Evolutionary conservation across 2,113 vertebrate genomes (phyloP).

Genomic region (Daphoenositta chrysoptera): DNA sequence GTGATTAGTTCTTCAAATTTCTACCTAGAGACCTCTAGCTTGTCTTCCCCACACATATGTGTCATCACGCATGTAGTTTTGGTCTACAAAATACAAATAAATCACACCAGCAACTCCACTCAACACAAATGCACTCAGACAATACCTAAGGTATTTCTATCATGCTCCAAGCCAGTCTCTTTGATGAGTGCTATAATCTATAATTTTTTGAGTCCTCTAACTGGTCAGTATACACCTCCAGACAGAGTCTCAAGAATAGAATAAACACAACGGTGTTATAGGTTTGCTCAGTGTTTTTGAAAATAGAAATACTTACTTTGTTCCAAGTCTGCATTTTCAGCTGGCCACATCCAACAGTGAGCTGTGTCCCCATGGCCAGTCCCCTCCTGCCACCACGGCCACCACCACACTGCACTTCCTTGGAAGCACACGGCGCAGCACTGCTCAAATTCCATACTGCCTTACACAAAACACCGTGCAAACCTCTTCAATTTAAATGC

Average conservation of each 20-base stretch:
- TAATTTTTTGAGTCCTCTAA: background rate
- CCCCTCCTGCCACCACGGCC: background rate
- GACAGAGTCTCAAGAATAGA: background rate
- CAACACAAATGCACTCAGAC: background rate
- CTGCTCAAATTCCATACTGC: background rate
- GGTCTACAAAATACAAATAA: background rate
- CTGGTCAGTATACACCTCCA: accelerated
- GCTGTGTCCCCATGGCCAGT: background rate
- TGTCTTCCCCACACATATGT: background rate
- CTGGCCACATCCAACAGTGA: background rate
- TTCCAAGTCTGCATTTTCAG: background rate
- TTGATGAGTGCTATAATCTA: background rate
- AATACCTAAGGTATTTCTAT: background rate
- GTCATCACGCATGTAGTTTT: background rate
- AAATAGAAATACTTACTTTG: background rate
- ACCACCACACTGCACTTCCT: accelerated
- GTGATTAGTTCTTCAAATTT: background rate
- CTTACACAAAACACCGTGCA: background rate
- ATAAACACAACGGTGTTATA: background rate
- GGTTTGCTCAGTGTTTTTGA: background rate
- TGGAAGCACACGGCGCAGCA: background rate
- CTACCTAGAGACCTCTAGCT: background rate
- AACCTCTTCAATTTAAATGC: background rate
- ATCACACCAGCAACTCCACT: background rate
- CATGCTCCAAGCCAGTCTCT: background rate